A percentile compares a stretch with the other conserved stretches of the same genome.
Conservation (phyloP, 2,113 vertebrate genomes). For the Limnothrissa miodon region DNA sequence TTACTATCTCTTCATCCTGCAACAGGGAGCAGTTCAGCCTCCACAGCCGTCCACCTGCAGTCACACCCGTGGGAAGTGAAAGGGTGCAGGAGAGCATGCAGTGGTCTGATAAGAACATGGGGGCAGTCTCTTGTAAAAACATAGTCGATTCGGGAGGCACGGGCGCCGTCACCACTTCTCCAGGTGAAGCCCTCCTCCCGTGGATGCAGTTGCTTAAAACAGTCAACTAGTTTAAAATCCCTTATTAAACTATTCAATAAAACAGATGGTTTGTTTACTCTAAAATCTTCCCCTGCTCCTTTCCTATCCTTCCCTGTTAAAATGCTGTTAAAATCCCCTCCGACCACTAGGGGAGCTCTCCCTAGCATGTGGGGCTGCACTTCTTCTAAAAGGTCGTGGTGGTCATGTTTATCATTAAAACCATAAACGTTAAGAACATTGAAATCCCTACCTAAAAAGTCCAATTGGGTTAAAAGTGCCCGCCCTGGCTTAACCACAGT, state of each 20-base stretch:
- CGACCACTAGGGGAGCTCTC: background rate
- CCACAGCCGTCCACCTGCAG: constrained; percentile 19
- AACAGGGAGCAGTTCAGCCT: constrained; percentile 28
- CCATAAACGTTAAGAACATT: constrained; percentile 32
- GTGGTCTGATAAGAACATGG: constrained; percentile 37
- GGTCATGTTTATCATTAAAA: background rate
- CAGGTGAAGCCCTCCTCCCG: constrained; percentile 31
- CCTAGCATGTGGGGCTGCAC: constrained; percentile 27
- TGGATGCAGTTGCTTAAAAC: background rate
- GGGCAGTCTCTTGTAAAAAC: constrained; percentile 26
- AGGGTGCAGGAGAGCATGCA: background rate
- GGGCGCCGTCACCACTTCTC: constrained; percentile 19
- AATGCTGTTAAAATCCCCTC: background rate
- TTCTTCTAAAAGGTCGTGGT: constrained; percentile 7
- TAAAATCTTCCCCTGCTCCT: background rate
- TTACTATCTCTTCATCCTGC: background rate
- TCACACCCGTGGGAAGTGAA: background rate
- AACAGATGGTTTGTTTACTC: background rate
- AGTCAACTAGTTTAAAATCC: constrained; percentile 22
- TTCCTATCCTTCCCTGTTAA: background rate
- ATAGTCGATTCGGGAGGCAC: constrained; percentile 29
- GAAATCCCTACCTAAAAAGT: background rate
- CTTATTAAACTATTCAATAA: background rate
- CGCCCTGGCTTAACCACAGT: constrained; percentile 24
- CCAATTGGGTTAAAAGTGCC: constrained; percentile 29